Base-by-base conservation (phyloP, 2,797 vertebrate species). In the Poecile montanus region DNA sequence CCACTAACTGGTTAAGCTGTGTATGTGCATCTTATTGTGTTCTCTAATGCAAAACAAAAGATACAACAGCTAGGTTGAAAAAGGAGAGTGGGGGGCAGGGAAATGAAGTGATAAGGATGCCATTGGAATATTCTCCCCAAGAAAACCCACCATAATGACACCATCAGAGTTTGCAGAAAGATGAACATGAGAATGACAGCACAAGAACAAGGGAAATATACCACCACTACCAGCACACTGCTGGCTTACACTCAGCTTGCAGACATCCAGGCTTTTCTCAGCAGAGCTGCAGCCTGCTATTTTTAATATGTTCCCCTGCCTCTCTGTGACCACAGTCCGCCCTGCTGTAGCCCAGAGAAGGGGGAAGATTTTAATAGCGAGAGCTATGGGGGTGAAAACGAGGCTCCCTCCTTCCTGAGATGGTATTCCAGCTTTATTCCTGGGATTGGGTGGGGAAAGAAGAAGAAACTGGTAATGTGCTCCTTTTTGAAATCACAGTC, bases 61-160 rank as follows among this genome's bases (percentile, higher is more conserved):
- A 26, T 47, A 72, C 5, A 42, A 26, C 7, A 7, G 10, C 13
- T 13, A 42, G 30, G 20, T 27, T 60, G 29, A 40, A 47, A 72
- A 88, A 44, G 4, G 12, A 16, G 10, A 6, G 10, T 11, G 2
- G 8, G 4, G 6, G 15, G 16, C 2, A 3, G 10, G 17, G 16
- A 18, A 54, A 16, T 38, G 45, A 79, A 3, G 22, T 29, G 29
- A 56, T 65, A 38, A 63, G 14, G 42, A 53, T 51, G 19, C 6
- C 13, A 13, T 8, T 27, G 22, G 22, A 38, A 57, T 56, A 66
- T 63, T 29, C 42, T 60, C 62, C 30, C n/a, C 27, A 16, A 5
- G 25, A 72, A 19, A 72, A 44, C 4, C 4, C 26, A 67, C 7
- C 9, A 10, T 12, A 60, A 63, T 1, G 10, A 32, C 2, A 4